Conservation (phyloP, 2,888 invertebrate genomes). For the Drosophila buzzatii region DNA sequence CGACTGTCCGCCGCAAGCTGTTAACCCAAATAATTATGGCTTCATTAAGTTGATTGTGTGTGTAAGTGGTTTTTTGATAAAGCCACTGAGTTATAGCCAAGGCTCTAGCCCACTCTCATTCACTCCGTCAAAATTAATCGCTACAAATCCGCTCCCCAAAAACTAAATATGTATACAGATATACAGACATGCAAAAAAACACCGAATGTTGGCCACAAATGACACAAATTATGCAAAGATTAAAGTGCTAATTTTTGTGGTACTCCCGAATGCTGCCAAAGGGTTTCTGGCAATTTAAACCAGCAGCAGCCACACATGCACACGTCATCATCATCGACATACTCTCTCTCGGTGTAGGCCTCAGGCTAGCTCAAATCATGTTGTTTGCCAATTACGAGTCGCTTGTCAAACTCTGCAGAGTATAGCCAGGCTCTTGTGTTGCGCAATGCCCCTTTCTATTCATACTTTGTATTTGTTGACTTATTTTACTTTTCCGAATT, state of each 20-base stretch:
- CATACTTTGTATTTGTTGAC: neutral
- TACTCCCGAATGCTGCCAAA: conserved; percentile 54
- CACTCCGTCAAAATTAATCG: conserved; percentile 55
- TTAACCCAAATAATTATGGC: conserved; percentile 81
- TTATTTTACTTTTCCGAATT: neutral
- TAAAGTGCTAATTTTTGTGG: conserved; percentile 63
- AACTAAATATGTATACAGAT: neutral
- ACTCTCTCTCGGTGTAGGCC: conserved; percentile 21
- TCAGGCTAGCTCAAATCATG: conserved; percentile 30
- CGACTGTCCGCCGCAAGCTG: conserved; percentile 70
- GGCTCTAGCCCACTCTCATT: conserved; percentile 23
- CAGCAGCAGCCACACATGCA: neutral
- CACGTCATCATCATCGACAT: neutral
- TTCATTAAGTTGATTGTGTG: conserved; percentile 80
- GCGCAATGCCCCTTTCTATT: neutral
- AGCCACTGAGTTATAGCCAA: conserved; percentile 67
- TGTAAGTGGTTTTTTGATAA: conserved; percentile 80
- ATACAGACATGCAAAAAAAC: conserved; percentile 2
- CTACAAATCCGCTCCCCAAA: conserved; percentile 45
- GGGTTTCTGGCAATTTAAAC: conserved; percentile 53
- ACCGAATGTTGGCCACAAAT: conserved; percentile 58
- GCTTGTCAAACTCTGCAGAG: conserved; percentile 37
- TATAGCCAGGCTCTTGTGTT: neutral
- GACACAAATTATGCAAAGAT: conserved; percentile 72
- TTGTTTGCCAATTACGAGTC: conserved; percentile 49